Base-by-base conservation (phyloP, 2,797 vertebrate genomes). In the Coccyzus lansbergi region DNA sequence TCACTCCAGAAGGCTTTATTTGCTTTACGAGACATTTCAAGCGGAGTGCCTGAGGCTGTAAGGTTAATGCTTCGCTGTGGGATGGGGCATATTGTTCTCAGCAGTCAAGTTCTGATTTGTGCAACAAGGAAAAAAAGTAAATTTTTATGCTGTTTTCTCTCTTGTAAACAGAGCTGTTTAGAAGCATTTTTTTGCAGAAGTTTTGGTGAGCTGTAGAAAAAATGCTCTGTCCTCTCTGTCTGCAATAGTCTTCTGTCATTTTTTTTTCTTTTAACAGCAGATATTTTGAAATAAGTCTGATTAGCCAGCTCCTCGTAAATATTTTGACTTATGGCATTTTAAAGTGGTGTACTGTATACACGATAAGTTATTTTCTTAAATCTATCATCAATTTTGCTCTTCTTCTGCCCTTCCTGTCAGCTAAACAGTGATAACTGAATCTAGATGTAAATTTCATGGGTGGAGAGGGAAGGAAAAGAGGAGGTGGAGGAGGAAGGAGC, bases 381-480 rank as follows among this genome's bases (percentile, higher is more conserved):
- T 67, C 49, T 77, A 49, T 60, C 31, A 34, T 36, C 4, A 12
- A 22, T 44, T 65, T 3, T 12, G 63, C 68, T 72, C 72, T 84
- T 13, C 4, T 59, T 89, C 36, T 85, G 86, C 60, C 65, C 63
- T 92, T 96, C 83, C 82, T 33, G 53, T 40, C 49, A 49, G 81
- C 48, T 59, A 55, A 92, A 77, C 16, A 53, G 75, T 91, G 78
- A 89, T 58, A 95, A 93, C 55, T 87, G 71, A 70, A 85, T 87
- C 70, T 93, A 83, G 56, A 92, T 77, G 56, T 74, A 83, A 83
- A 91, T 84, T 86, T 69, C 76, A 72, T 62, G 91, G 88, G 88
- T 85, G 92, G 91, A 93, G 78, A 92, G 86, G 86, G 88, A 93
- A 96, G 91, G 83, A 88, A 95, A 94, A 90, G 86, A 83, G 86